Percentiles rank a stretch among this genome's conserved stretches.
These are phyloP conservation scores for Moxostoma hubbsi DNA, from an alignment of 2,797 vertebrate genomes.

Conservation along the genomic window DNA sequence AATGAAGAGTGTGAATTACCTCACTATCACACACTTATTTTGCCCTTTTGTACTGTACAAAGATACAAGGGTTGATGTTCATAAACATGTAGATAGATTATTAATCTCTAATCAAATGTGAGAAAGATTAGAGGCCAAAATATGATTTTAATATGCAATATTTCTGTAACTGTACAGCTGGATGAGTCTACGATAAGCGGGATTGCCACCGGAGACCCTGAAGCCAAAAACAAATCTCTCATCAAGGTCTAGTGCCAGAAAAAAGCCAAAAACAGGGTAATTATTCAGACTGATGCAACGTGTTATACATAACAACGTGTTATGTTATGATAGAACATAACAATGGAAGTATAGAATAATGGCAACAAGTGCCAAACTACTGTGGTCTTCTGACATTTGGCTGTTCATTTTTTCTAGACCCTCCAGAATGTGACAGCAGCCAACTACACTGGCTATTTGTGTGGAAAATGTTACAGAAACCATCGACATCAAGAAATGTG, in stretches of 20 bases:
- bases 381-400: not conserved
- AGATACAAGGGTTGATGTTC: constrained; percentile 23
- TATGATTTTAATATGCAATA: not conserved
- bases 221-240: constrained; percentile 85
- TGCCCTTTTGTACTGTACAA: constrained; percentile 25
- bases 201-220: constrained; percentile 83
- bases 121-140: not conserved
- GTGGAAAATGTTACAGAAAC: constrained; percentile 80
- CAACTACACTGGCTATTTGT: constrained; percentile 83
- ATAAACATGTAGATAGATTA: not conserved
- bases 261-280: constrained; percentile 76
- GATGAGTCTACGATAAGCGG: constrained; percentile 84
- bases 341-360: not conserved
- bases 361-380: not conserved
- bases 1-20: not conserved
- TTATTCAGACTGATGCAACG: too few species aligned
- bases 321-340: too few species aligned
- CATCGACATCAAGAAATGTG: constrained; percentile 84
- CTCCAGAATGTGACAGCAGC: constrained; percentile 79
- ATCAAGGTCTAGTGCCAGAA: constrained; percentile 88
- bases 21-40: not conserved
- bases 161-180: constrained; percentile 81
- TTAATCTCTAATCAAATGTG: not conserved
- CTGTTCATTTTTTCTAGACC: constrained; percentile 70
- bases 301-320: too few species aligned